Evolutionary conservation across 2,113 vertebrate genomes (phyloP).

Genomic region (Butastur rufipennis): DNA sequence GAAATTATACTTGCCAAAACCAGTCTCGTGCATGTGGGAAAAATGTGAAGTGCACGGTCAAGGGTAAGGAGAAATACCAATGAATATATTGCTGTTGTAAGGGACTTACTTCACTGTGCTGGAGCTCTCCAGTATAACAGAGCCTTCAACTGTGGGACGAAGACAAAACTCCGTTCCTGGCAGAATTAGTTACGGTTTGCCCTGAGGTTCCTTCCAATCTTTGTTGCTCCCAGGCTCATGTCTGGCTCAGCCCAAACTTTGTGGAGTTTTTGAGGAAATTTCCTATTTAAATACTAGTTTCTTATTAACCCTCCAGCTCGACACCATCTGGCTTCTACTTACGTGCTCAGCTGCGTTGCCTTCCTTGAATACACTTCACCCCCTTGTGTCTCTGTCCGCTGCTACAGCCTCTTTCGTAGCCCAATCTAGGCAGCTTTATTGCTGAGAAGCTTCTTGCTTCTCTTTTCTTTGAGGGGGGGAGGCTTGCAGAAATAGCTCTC

Average conservation of each 20-base stretch:
- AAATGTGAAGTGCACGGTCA: background rate
- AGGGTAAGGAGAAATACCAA: background rate
- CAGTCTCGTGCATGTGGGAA: background rate
- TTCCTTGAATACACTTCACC: background rate
- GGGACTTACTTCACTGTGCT: background rate
- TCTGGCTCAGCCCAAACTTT: background rate
- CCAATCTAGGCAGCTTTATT: background rate
- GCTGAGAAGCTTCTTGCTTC: background rate
- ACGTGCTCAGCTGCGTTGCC: accelerated
- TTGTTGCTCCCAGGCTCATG: background rate
- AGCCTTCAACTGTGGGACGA: background rate
- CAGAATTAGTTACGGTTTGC: background rate
- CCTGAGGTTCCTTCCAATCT: background rate
- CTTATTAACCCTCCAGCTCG: background rate
- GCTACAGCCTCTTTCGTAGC: background rate
- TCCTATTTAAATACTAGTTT: background rate
- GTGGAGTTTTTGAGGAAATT: background rate
- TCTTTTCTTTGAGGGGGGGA: background rate
- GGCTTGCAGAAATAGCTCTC: background rate
- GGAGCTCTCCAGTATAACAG: background rate
- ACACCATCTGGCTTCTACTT: background rate
- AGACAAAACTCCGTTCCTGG: background rate
- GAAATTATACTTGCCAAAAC: background rate
- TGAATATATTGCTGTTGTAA: accelerated
- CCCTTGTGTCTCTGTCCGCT: background rate